Evolutionary conservation across 2,888 invertebrate species (phyloP), one percentile per base, ranked within the genome.

Genomic region (Euclidia mi): DNA sequence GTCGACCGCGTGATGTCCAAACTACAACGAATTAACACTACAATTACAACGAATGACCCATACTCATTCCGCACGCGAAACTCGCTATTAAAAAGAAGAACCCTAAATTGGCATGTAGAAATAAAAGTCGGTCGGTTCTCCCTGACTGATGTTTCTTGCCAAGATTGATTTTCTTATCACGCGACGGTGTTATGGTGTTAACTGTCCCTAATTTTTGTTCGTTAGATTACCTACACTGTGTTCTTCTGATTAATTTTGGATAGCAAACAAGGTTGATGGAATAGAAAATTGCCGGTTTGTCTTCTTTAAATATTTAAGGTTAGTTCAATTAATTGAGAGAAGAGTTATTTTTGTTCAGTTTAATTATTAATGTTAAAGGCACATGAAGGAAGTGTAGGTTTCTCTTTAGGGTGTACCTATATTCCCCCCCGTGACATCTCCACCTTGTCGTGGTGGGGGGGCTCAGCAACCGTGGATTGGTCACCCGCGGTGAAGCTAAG

Each of bases 21-120:
- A 85, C 85, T 88, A 85, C 86, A n/a, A n/a, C n/a, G n/a, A n/a
- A n/a, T n/a, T n/a, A n/a, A 81, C 84, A 81, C 84, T 82, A 85
- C 86, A 88, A 88, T 90, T 90, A 88, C 81, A 84, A 79, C 73
- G 81, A 88, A 85, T 85, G 87, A 85, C 88, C 89, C 83, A 79
- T 77, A 82, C 81, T 86, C 79, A 81, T 81, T 85, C 78, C 67
- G 76, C 91, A 91, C 91, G 91, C 90, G 79, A 91, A 85, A 82
- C 80, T 77, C 74, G 70, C 77, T 79, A 79, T 82, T 84, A 82
- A 83, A 87, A 87, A 78, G 79, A 83, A 84, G 81, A 84, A 71
- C 71, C 76, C 76, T 58, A 76, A 79, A 79, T 73, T 71, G 71
- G 70, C 70, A 70, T 71, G 72, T 78, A 73, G 77, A 79, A 82